phyloP scores from a whole-genome alignment of 2,797 vertebrate genomes.

The Champsocephalus esox region DNA sequence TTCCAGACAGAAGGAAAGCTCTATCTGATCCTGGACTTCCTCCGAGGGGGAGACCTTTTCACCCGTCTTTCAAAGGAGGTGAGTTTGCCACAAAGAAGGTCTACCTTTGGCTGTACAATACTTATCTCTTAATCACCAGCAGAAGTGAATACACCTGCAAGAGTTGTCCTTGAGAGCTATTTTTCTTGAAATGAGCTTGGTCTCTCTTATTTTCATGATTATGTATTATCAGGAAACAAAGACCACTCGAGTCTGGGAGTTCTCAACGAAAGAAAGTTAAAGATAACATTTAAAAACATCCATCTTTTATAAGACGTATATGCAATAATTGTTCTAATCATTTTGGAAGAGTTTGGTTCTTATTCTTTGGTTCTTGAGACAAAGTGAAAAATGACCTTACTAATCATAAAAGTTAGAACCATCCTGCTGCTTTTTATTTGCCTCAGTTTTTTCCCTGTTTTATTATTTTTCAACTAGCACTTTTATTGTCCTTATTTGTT shows the following conservation, averaged over 20 bases:
- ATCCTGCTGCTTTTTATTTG: not conserved
- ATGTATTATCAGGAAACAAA: constrained; percentile 14
- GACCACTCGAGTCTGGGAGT: not conserved
- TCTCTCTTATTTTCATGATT: not conserved
- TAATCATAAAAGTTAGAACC: not conserved
- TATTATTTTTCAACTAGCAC: not conserved
- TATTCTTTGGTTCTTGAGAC: not conserved
- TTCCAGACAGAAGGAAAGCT: constrained; percentile 92
- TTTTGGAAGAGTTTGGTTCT: not conserved
- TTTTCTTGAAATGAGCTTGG: not conserved
- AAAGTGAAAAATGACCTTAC: not conserved
- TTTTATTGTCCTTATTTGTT: constrained; percentile 8
- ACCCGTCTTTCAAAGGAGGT: constrained; percentile 98
- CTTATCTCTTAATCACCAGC: constrained; percentile 1
- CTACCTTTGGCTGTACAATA: not conserved
- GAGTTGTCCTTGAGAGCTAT: not conserved
- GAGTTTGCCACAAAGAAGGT: constrained; percentile 22
- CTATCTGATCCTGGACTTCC: constrained; percentile 97
- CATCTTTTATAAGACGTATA: not conserved
- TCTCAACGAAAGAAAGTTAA: not conserved
- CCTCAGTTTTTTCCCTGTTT: not conserved
- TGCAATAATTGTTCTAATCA: not conserved
- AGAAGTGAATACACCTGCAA: not conserved
- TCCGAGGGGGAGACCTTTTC: constrained; percentile 96
- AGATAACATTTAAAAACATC: no score